phyloP scores from a whole-genome alignment of 2,797 vertebrate species.

The Huso huso region DNA sequence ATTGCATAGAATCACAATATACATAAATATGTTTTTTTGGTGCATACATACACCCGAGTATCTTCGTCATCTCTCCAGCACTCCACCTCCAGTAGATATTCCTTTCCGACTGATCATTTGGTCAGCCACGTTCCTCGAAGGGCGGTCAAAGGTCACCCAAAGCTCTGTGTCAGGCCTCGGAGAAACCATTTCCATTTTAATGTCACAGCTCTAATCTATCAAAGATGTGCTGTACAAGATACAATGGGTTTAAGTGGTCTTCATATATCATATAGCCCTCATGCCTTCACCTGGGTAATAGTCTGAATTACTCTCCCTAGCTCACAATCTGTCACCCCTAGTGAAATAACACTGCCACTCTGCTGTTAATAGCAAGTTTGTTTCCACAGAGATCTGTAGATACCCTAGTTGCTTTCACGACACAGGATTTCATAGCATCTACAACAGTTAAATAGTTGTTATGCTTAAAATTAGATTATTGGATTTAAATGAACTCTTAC shows the following conservation, averaged over 20 bases:
- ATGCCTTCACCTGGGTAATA: slow-evolving; percentile 82
- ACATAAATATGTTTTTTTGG: not conserved
- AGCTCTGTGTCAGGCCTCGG: slow-evolving; percentile 74
- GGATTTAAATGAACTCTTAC: too few relatives aligned
- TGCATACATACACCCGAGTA: not conserved
- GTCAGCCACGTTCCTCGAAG: slow-evolving; percentile 76
- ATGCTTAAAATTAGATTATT: too few relatives aligned
- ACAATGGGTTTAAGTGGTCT: slow-evolving; percentile 82
- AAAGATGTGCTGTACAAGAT: slow-evolving; percentile 87
- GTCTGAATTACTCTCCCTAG: slow-evolving; percentile 78
- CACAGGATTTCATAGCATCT: too few relatives aligned
- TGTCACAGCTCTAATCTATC: slow-evolving; percentile 94
- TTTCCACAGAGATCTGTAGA: slow-evolving; percentile 30
- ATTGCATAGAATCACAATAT: not conserved
- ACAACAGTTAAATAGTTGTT: too few relatives aligned
- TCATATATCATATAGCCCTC: slow-evolving; percentile 79
- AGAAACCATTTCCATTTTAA: slow-evolving; percentile 98
- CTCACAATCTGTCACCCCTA: slow-evolving; percentile 76
- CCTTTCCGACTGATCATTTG: slow-evolving; percentile 75
- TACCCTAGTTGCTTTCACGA: not conserved
- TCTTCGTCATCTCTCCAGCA: slow-evolving; percentile 38
- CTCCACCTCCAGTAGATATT: slow-evolving; percentile 72
- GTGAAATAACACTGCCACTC: slow-evolving; percentile 66
- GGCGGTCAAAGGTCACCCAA: slow-evolving; percentile 72
- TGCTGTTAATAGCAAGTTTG: slow-evolving; percentile 66